Evolutionary conservation across 2,113 vertebrate species (phyloP).

Genomic region (Triplophysa dalaica): DNA sequence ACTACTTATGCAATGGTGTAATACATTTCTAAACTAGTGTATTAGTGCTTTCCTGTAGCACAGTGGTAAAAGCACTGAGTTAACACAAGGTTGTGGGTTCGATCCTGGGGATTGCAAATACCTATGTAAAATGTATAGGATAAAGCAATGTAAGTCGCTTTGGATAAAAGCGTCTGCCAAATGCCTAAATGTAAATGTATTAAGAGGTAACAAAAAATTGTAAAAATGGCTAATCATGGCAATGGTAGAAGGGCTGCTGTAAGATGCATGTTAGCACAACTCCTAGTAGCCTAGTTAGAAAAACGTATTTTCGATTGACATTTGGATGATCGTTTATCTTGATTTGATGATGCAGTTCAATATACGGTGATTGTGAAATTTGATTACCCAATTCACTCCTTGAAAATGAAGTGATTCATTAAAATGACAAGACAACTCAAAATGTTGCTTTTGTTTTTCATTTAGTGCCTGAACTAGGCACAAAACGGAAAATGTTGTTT

Average conservation of each 20-base stretch:
- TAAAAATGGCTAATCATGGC: conserved; percentile 34
- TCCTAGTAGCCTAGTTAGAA: conserved; percentile 6
- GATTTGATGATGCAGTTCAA: not conserved
- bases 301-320: not conserved
- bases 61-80: too few relatives aligned
- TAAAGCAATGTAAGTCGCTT: too few relatives aligned
- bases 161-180: too few relatives aligned
- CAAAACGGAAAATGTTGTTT: too few relatives aligned
- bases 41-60: too few relatives aligned
- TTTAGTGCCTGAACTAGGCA: not conserved
- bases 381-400: not conserved
- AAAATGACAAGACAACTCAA: not conserved
- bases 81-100: too few relatives aligned
- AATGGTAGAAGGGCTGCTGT: not conserved
- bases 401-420: conserved; percentile 13
- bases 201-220: conserved; percentile 34
- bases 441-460: not conserved
- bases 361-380: conserved; percentile 9
- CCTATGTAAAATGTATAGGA: too few relatives aligned
- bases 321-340: not conserved
- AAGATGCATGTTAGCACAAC: conserved; percentile 36
- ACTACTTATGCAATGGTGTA: not conserved
- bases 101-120: too few relatives aligned
- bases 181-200: too few relatives aligned
- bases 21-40: conserved; percentile 39